phyloP scores from a whole-genome alignment of 2,888 invertebrate genomes.

The Drosophila colorata region DNA sequence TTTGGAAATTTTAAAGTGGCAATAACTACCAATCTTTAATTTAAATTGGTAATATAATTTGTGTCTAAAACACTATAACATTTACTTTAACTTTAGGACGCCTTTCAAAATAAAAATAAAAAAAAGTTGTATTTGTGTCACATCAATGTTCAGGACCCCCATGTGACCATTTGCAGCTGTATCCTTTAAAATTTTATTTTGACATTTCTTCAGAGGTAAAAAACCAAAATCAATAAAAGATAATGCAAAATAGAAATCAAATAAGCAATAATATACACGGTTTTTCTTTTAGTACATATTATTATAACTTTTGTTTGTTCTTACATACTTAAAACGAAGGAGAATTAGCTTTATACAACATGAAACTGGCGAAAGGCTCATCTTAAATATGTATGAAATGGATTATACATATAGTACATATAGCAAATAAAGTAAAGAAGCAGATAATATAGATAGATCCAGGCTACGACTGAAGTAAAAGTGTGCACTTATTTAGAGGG shows the following conservation, averaged over 20 bases:
- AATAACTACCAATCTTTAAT: too few relatives aligned
- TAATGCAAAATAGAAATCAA: slow-evolving; percentile 54
- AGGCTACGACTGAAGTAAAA: neutral
- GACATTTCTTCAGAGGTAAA: neutral
- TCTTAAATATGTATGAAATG: slow-evolving; percentile 35
- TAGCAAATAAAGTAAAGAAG: slow-evolving; percentile 8
- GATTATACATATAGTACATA: slow-evolving; percentile 6
- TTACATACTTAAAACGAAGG: slow-evolving; percentile 44
- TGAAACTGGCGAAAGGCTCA: slow-evolving; percentile 41
- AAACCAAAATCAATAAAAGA: slow-evolving; percentile 35
- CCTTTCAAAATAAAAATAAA: too few relatives aligned
- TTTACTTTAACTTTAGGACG: too few relatives aligned
- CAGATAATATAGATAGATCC: neutral
- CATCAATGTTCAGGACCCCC: too few relatives aligned
- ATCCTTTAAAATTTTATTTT: too few relatives aligned
- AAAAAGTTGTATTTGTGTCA: too few relatives aligned
- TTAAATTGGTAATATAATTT: too few relatives aligned
- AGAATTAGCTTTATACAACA: slow-evolving; percentile 47
- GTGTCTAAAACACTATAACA: too few relatives aligned
- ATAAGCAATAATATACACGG: slow-evolving; percentile 18
- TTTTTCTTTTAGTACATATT: slow-evolving; percentile 11
- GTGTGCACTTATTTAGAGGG: neutral
- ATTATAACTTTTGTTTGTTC: slow-evolving; percentile 13
- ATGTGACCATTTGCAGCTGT: too few relatives aligned
- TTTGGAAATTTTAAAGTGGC: too few relatives aligned